phyloP scores from a whole-genome alignment of 2,888 invertebrate genomes.

The Nephrocerus scutellatus region DNA sequence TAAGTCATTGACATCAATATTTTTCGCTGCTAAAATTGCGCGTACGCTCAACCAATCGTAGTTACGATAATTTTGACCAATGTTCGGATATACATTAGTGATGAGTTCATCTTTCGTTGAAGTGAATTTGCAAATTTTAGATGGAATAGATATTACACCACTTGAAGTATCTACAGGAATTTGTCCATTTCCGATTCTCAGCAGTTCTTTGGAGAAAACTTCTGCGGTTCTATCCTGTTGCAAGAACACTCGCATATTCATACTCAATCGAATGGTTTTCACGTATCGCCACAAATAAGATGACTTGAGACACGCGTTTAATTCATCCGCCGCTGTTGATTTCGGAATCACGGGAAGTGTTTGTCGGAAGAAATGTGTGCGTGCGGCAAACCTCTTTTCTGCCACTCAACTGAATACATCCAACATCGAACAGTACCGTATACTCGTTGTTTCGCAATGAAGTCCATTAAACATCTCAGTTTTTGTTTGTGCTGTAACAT shows the following conservation, averaged over 20 bases:
- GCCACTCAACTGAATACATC: no score
- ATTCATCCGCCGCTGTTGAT: slow-evolving; percentile 8
- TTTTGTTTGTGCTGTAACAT: no score
- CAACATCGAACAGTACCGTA: no score
- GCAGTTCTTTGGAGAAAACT: slow-evolving; percentile 7
- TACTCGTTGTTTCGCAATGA: no score
- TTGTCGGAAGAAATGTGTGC: no score
- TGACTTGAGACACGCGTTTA: slow-evolving; percentile 8
- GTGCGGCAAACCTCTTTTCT: no score
- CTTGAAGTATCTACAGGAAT: slow-evolving; percentile 5
- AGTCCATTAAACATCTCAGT: no score
- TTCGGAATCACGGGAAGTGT: slow-evolving; percentile 4
- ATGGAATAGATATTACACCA: slow-evolving; percentile 7
- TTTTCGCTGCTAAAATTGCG: slow-evolving; percentile 9
- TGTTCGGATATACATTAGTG: slow-evolving; percentile 8
- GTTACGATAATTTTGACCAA: slow-evolving; percentile 11
- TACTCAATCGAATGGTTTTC: not conserved
- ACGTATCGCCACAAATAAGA: slow-evolving; percentile 7
- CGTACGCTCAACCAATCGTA: slow-evolving; percentile 9
- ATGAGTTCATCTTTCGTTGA: slow-evolving; percentile 9
- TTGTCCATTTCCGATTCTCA: slow-evolving; percentile 8
- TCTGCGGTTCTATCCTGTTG: slow-evolving; percentile 10
- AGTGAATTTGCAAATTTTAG: slow-evolving; percentile 2
- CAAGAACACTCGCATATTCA: slow-evolving; percentile 11
- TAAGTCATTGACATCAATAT: slow-evolving; percentile 11